phyloP scores from a whole-genome alignment of 2,113 vertebrate species.

The Siphamia tubifer region DNA sequence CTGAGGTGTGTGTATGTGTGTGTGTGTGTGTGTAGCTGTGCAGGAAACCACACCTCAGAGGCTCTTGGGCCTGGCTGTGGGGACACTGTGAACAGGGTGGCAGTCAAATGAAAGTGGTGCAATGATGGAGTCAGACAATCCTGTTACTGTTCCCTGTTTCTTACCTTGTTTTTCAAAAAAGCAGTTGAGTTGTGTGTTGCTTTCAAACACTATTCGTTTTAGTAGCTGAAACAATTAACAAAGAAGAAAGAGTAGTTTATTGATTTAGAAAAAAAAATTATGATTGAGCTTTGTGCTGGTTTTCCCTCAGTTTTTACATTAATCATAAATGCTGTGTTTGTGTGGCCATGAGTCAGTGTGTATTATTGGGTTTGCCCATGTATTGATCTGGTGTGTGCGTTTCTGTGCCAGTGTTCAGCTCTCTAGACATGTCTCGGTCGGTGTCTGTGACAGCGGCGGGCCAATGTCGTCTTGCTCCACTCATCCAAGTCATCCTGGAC shows the following conservation, averaged over 20 bases:
- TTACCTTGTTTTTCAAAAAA: background rate
- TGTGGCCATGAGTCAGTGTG: background rate
- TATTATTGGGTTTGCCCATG: background rate
- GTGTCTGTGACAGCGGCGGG: slow-evolving; percentile 93
- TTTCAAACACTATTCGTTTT: background rate
- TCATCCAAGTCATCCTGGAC: slow-evolving; percentile 97
- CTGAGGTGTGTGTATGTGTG: slow-evolving; percentile 20
- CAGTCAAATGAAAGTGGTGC: slow-evolving; percentile 13
- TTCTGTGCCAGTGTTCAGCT: slow-evolving; percentile 87
- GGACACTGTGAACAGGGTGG: slow-evolving; percentile 10
- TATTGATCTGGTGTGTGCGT: background rate
- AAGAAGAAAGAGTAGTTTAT: background rate
- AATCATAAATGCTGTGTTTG: background rate
- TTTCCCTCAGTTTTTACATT: background rate
- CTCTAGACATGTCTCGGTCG: slow-evolving; percentile 95
- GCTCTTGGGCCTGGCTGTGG: slow-evolving; percentile 34
- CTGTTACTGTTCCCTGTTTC: slow-evolving; percentile 33
- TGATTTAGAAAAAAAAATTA: background rate
- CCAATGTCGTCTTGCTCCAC: slow-evolving; percentile 95
- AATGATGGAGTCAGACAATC: slow-evolving; percentile 40
- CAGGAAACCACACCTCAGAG: slow-evolving; percentile 77
- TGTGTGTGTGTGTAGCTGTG: slow-evolving; percentile 21
- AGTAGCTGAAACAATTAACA: background rate
- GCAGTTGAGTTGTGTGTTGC: background rate
- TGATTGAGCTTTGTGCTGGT: background rate